These are phyloP conservation scores for Dryobates pubescens DNA, from an alignment of 2,797 vertebrate species.

Conservation along the genomic window DNA sequence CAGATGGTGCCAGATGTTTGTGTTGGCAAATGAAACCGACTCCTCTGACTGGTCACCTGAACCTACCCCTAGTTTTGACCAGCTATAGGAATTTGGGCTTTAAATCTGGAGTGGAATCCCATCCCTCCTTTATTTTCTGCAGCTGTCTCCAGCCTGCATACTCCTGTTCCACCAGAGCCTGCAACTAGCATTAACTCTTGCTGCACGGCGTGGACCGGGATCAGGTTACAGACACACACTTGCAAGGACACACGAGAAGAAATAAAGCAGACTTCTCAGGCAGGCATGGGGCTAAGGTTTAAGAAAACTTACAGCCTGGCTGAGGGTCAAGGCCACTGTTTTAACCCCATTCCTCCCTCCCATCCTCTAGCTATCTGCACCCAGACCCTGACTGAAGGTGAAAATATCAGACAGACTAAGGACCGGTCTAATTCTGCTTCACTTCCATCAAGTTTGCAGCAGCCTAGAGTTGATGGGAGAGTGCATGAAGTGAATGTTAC, in stretches of 20 bases:
- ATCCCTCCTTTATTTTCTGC: background rate
- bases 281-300: background rate
- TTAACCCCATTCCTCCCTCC: background rate
- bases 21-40: background rate
- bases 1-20: background rate
- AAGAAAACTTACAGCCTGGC: background rate
- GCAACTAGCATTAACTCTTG: background rate
- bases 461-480: background rate
- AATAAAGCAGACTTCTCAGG: background rate
- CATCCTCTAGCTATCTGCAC: background rate
- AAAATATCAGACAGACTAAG: background rate
- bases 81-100: background rate
- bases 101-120: conserved; percentile 5
- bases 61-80: background rate
- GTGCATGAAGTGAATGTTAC: background rate
- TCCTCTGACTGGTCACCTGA: background rate
- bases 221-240: conserved; percentile 26
- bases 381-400: background rate
- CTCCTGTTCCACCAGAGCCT: background rate
- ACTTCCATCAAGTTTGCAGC: background rate
- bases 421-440: background rate
- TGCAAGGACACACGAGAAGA: conserved; percentile 17
- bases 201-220: background rate
- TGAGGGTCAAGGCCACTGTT: background rate
- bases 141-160: conserved; percentile 31